Base-by-base conservation (phyloP, 2,797 vertebrate species). In the Poeciliopsis turneri region DNA sequence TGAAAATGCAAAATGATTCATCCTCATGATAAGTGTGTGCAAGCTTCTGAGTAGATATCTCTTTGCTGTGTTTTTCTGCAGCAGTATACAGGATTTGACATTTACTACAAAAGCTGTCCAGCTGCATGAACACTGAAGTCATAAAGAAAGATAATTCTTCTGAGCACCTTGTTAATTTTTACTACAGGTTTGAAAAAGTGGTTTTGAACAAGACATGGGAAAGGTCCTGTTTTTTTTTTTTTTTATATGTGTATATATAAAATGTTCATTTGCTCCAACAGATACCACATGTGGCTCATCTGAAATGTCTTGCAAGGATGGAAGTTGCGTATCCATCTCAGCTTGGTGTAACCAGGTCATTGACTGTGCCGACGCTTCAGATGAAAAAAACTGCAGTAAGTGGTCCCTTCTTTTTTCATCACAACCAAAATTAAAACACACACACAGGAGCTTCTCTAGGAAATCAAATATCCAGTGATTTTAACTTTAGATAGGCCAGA, bases 301-400 rank as follows among this genome's bases (percentile, higher is more conserved):
- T 39, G 98, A 99, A 79, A 97, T 97, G 78, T 95, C 87, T 64
- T 99, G 98, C 84, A 95, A 97, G 80, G 98, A 99, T 78, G 98
- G 98, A 76, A 91, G 88, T 79, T 99, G 98, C 76, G 87, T 99
- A 74, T 94, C 97, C 78, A 96, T 94, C 92, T 96, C 98, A 33
- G 96, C 97, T 47, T 97, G 83, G 87, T 99, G 98, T 92, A 99
- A 99, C 95, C 98, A 98, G 95, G 95, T 97, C 94, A 95, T 98
- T 12, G 98, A 99, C 90, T 99, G 98, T 78, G 94, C 96, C 8
- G 98, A 99, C 73, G 97, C 97, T 81, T 98, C 97, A 0, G 98
- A 99, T 92, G 98, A 99, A 88, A 98, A 96, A 92, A 96, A 84
- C 90, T 99, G 98, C 95, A 97, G 98, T 99, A 93, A 97, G 98